These are phyloP conservation scores for Archivesica marissinica DNA, from an alignment of 1,140 invertebrate species.

Conservation along the genomic window DNA sequence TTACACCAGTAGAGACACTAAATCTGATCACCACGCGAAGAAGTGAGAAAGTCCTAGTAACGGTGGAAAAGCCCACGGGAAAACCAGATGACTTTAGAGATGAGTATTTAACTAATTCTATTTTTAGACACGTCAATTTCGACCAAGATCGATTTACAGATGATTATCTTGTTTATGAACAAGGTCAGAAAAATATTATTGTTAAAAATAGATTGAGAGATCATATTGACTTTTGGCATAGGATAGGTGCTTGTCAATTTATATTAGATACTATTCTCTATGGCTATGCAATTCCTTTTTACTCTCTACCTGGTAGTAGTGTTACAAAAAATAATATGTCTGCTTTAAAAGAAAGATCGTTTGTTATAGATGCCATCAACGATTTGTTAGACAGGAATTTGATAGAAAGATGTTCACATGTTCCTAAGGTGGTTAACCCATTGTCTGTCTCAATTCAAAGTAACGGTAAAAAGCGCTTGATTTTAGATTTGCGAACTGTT, in stretches of 20 bases:
- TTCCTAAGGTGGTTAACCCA: conserved; percentile 13
- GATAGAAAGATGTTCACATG: background rate
- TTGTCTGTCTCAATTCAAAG: conserved; percentile 15
- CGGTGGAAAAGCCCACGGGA: too few relatives aligned
- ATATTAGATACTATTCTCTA: background rate
- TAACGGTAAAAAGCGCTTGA: conserved; percentile 26
- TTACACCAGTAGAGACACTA: too few relatives aligned
- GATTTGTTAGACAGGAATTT: conserved; percentile 30
- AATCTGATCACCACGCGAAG: too few relatives aligned
- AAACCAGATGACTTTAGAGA: background rate
- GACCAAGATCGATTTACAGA: background rate
- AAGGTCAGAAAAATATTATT: conserved; percentile 29
- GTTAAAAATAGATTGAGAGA: conserved; percentile 53
- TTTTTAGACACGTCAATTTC: conserved; percentile 2
- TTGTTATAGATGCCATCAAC: conserved; percentile 27
- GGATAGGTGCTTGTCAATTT: conserved; percentile 20
- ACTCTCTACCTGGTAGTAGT: background rate
- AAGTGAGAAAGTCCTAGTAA: too few relatives aligned
- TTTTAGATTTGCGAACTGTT: conserved; percentile 46
- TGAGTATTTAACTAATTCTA: conserved; percentile 44
- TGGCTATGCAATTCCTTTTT: conserved; percentile 53
- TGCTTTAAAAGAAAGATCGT: background rate
- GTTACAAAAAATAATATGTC: conserved; percentile 32
- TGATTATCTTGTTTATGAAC: conserved; percentile 7
- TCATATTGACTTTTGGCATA: conserved; percentile 21